Percentiles rank a stretch among this genome's conserved stretches.
Conservation (phyloP, 2,113 vertebrate species). For the Ochotona princeps region DNA sequence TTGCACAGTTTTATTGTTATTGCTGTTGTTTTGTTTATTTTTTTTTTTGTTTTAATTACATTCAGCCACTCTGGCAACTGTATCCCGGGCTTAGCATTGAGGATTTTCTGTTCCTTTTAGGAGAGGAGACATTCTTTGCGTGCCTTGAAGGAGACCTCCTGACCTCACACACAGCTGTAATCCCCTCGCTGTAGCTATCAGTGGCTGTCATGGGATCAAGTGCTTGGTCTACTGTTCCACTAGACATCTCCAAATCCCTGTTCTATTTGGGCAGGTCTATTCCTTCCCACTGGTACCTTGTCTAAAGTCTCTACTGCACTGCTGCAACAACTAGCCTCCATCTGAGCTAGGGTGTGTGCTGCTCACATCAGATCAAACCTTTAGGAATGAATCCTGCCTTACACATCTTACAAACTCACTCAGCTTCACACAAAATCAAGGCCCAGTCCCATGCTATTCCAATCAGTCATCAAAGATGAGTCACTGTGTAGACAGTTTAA, state of each 20-base stretch:
- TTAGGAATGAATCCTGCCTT: background rate
- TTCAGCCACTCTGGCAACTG: background rate
- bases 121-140: too few relatives aligned
- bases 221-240: too few relatives aligned
- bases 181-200: too few relatives aligned
- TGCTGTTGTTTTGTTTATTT: too few relatives aligned
- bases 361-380: background rate
- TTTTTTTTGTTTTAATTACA: background rate
- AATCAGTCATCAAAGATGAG: background rate
- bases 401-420: background rate
- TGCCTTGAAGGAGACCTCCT: too few relatives aligned
- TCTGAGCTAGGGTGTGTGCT: rapidly evolving
- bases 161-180: background rate
- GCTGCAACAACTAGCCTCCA: rapidly evolving
- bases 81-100: background rate
- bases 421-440: background rate
- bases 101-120: background rate
- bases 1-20: background rate
- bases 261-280: rapidly evolving
- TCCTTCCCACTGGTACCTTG: too few relatives aligned
- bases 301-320: too few relatives aligned
- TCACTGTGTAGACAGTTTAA: background rate
- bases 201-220: rapidly evolving
- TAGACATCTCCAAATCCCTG: rapidly evolving
- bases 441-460: background rate